These are phyloP conservation scores for Cromileptes altivelis DNA, from an alignment of 2,113 vertebrate genomes.

Conservation along the genomic window DNA sequence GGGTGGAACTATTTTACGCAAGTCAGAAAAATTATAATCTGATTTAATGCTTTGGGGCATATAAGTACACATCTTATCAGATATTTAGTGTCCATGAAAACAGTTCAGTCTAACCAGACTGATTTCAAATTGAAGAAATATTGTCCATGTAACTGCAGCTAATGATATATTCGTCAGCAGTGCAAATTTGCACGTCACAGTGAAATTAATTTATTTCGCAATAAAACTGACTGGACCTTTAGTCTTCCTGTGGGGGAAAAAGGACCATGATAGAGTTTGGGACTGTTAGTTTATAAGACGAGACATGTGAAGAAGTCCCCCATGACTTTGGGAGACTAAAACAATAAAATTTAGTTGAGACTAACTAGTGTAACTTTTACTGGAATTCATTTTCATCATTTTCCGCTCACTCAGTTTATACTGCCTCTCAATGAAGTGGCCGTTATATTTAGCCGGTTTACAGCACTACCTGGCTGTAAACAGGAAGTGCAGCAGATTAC, in stretches of 20 bases:
- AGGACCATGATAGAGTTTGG: neutral
- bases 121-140: no score
- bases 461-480: constrained; percentile 66
- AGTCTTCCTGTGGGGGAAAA: neutral
- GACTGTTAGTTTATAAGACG: neutral
- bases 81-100: no score
- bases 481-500: constrained; percentile 73
- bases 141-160: no score
- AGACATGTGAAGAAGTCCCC: neutral
- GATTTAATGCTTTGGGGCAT: no score
- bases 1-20: no score
- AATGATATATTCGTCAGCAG: no score
- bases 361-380: neutral
- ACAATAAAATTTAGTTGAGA: neutral
- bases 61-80: no score
- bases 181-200: no score
- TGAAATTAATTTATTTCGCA: neutral
- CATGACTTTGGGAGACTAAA: neutral
- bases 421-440: constrained; percentile 21
- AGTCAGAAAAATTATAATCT: no score
- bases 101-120: no score
- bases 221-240: neutral
- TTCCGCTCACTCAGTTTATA: neutral
- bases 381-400: neutral
- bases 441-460: constrained; percentile 57